Base-by-base conservation (phyloP, 1,140 invertebrate genomes). In the Caenorhabditis tropicalis region DNA sequence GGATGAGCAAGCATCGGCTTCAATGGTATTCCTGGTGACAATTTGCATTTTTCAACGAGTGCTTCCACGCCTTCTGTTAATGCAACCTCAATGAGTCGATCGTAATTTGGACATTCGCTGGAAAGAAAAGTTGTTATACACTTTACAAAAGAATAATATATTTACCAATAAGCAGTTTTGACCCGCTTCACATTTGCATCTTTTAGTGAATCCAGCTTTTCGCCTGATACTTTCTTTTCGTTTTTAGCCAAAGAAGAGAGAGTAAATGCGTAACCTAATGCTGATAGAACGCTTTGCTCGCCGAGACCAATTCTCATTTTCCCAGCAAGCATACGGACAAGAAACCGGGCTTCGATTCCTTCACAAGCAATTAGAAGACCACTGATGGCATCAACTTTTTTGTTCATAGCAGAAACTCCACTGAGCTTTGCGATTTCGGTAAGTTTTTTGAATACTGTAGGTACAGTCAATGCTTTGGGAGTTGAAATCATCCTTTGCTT, bases 1-100 rank as follows among this genome's bases (percentile, higher is more conserved):
- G 98, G 98, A 92, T 99, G 96, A 2, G 98, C 98, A 86, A 99
- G 93, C 98, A 99, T 99, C 10, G 98, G 98, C 91, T 98, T 96
- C 56, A 99, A 92, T 15, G 98, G 98, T 88, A 99, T 94, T 81
- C 84, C 93, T 91, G 88, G 82, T 7, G 60, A 85, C n/a, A 90
- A 56, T 86, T 95, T 95, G 91, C 97, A 99, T 87, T 95, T 93
- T 51, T 94, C 92, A 0, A 95, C 94, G 46, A 99, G 92, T 31
- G 94, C 94, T 70, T 94, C 91, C n/a, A 98, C 92, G 9, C 96
- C 96, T 86, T 96, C 93, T 88, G 94, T 92, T 33, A 98, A 91
- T 9, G 98, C 89, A 29, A 95, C 94, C 7, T 95, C 94, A 82
- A 99, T 93, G 19, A 99, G 94, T 84, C 93, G 92, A 88, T 97